Percentiles rank a stretch among this genome's conserved stretches.
Evolutionary conservation across 2,113 vertebrate genomes (phyloP).

Genomic region (Ciconia boyciana): DNA sequence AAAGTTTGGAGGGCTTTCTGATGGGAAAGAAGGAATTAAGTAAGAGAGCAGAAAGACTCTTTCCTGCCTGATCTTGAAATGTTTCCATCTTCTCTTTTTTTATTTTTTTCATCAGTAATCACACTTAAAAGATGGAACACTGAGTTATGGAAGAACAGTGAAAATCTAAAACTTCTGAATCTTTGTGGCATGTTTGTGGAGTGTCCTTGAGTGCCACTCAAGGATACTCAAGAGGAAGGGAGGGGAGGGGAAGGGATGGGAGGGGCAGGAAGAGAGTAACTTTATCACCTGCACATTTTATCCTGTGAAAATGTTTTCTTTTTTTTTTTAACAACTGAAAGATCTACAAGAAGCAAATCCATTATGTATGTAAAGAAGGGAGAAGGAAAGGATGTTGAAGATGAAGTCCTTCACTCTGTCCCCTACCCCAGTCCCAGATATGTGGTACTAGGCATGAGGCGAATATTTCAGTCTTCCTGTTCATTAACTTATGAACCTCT

Average conservation of each 20-base stretch:
- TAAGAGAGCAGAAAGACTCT: background rate
- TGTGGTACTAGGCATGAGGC: background rate
- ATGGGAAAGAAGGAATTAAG: background rate
- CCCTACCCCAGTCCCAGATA: background rate
- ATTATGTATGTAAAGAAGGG: background rate
- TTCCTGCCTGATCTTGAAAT: background rate
- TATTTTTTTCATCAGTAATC: background rate
- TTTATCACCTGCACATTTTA: background rate
- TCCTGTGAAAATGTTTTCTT: background rate
- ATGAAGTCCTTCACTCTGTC: background rate
- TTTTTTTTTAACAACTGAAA: background rate
- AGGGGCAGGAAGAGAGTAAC: background rate
- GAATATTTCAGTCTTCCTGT: slow-evolving; percentile 34
- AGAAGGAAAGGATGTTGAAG: background rate
- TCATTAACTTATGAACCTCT: slow-evolving; percentile 50
- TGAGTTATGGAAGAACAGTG: background rate
- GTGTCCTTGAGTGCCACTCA: too few relatives aligned
- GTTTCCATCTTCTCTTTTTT: fast-evolving
- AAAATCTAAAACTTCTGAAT: background rate
- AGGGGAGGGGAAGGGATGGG: fast-evolving
- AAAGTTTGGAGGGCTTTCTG: background rate
- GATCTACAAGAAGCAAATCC: background rate
- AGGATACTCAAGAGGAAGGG: background rate
- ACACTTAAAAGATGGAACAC: background rate
- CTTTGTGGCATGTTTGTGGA: background rate